Conservation (phyloP, 2,888 invertebrate species). For the Myopa testacea region DNA sequence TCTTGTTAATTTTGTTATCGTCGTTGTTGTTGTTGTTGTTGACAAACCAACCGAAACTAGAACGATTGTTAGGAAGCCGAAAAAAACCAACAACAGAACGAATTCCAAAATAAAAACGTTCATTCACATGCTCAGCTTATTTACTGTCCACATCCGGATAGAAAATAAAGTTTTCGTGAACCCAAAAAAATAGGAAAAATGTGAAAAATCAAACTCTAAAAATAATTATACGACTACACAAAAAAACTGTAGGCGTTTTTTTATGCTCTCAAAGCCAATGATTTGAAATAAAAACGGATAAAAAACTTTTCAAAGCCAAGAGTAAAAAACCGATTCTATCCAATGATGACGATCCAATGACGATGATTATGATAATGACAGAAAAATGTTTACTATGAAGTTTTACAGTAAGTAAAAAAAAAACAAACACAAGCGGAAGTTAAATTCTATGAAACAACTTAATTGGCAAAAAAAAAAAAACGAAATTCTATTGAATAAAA, state of each 20-base stretch:
- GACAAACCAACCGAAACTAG: constrained; percentile 57
- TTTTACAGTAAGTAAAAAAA: too few species aligned
- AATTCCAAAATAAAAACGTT: neutral
- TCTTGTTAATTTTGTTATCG: constrained; percentile 11
- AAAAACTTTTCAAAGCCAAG: constrained; percentile 13
- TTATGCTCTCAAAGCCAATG: neutral
- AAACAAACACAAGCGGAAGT: too few species aligned
- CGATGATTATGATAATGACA: too few species aligned
- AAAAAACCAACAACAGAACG: constrained; percentile 37
- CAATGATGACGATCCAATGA: neutral
- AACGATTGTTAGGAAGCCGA: constrained; percentile 54
- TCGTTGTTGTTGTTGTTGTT: constrained; percentile 40
- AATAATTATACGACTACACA: neutral
- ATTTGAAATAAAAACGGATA: neutral
- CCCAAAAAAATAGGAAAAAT: neutral
- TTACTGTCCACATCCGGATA: constrained; percentile 41
- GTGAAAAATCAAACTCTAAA: neutral
- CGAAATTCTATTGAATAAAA: neutral
- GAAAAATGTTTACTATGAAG: too few species aligned
- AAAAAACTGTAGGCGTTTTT: neutral
- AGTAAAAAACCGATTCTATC: neutral
- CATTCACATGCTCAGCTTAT: neutral
- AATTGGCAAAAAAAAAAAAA: neutral
- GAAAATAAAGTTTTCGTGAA: constrained; percentile 13
- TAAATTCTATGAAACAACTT: neutral